Evolutionary conservation across 2,113 vertebrate species (phyloP), one percentile per base, ranked within the genome.

Genomic region (Oophaga pumilio): DNA sequence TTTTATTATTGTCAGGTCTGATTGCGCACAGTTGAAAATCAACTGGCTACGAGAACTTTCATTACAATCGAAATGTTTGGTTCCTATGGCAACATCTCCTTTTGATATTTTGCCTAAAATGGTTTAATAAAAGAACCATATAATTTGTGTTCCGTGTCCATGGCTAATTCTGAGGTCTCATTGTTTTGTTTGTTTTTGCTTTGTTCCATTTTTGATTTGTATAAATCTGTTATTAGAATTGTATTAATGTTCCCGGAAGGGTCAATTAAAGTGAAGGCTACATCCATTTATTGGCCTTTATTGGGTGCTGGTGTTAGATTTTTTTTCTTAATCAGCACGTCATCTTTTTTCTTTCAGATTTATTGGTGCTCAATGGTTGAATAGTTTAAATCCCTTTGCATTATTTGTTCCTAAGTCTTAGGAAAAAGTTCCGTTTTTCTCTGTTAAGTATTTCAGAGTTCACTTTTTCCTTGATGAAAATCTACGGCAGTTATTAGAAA

Each of bases 1-100:
- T 6, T 80, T 24, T 85, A 15, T 56, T 56, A 56, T 71, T 68
- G 24, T 53, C 22, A 83, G 68, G 50, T 85, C 69, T 85, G 68
- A 76, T 64, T 64, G 18, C 57, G 15, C 14, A 28, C 10, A 13
- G 13, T 50, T 76, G 5, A 8, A 49, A 76, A 85, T 56, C n/a
- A 22, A 33, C 64, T 26, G 22, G 13, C 50, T n/a, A 52, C 77
- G 28, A 77, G 43, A 28, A 71, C 49, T 24, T 26, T 84, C 49
- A 28, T 57, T 28, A 56, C 17, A n/a, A 53, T 14, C n/a, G 18
- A 49, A 13, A 60, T 18, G 64, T 26, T 14, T 66, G 9, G 84
- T 85, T 22, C 20, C 84, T 60, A 77, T 66, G 53, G 59, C 57
- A 77, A 85, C 73, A 50, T 13, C 28, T 49, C 20, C 53, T 52